A percentile compares a stretch with the other conserved stretches of the same genome.
These are phyloP conservation scores for Pelodiscus sinensis DNA, from an alignment of 2,113 vertebrate species.

Conservation along the genomic window DNA sequence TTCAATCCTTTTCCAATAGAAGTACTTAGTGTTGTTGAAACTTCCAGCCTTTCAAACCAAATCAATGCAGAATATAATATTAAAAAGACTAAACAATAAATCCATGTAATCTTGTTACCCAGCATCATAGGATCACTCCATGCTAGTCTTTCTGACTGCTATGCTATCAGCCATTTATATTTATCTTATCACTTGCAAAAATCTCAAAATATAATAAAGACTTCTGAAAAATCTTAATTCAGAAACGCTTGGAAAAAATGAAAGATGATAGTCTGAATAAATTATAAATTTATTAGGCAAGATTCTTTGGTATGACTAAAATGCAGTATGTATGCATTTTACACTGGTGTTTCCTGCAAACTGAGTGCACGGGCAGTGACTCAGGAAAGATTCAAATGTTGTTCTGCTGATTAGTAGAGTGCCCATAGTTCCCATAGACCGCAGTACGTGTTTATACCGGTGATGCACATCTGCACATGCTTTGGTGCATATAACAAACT, in stretches of 20 bases:
- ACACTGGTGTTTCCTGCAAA: neutral
- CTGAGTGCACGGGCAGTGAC: no score
- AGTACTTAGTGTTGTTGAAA: neutral
- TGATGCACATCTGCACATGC: no score
- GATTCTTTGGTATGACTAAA: neutral
- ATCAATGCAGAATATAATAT: neutral
- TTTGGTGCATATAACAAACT: no score
- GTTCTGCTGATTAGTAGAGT: no score
- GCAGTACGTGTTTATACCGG: no score
- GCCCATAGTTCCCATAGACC: no score
- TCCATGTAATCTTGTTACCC: neutral
- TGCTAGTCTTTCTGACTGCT: neutral
- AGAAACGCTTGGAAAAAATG: neutral
- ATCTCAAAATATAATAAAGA: neutral
- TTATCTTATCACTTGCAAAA: neutral
- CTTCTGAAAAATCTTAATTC: neutral
- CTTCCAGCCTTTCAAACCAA: neutral
- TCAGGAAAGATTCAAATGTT: no score
- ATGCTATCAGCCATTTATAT: neutral
- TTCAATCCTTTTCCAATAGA: neutral
- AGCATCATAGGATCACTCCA: neutral
- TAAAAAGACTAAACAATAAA: neutral
- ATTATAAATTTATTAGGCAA: rapidly evolving
- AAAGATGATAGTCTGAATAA: neutral
- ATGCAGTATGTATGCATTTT: neutral